phyloP scores from a whole-genome alignment of 2,113 vertebrate species.

The Anolis sagrei region DNA sequence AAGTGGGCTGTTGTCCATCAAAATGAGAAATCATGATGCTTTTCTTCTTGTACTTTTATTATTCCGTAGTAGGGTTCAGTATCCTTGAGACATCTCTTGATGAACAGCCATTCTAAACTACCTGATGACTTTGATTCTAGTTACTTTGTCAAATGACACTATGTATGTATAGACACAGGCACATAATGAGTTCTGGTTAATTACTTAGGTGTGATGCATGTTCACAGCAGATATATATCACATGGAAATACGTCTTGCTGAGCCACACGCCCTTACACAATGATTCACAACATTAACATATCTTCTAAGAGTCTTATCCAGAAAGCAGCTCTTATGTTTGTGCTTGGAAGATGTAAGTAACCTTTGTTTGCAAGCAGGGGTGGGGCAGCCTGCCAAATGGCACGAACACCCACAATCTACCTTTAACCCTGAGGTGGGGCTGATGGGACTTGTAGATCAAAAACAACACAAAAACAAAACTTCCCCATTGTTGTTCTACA shows the following conservation, averaged over 20 bases:
- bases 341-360: background rate
- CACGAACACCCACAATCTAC: background rate
- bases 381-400: too few relatives aligned
- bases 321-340: background rate
- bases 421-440: background rate
- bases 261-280: background rate
- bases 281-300: background rate
- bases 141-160: background rate
- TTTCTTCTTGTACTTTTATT: background rate
- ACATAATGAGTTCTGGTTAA: background rate
- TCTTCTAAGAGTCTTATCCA: background rate
- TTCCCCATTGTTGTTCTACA: background rate
- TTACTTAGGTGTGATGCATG: background rate
- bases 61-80: too few relatives aligned
- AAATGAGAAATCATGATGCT: background rate
- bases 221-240: background rate
- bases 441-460: background rate
- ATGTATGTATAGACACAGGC: background rate
- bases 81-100: background rate
- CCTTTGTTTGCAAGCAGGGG: background rate
- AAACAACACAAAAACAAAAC: background rate
- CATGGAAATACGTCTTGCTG: background rate
- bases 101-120: background rate
- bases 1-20: background rate
- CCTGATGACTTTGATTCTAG: background rate